Evolutionary conservation across 1,140 invertebrate genomes (phyloP).

Genomic region (Drosophila santomea): DNA sequence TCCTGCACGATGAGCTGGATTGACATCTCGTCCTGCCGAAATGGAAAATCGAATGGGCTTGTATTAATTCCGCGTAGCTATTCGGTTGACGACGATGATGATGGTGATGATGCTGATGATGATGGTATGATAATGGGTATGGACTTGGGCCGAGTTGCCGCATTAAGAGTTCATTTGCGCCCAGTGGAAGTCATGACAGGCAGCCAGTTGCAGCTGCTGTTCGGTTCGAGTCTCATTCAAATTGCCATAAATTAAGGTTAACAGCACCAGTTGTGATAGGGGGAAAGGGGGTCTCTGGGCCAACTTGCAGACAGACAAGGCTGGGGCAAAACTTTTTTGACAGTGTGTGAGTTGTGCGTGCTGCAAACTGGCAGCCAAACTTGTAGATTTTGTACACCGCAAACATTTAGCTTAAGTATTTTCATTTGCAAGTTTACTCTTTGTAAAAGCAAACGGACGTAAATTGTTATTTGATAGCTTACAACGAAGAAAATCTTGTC

Average conservation of each 20-base stretch:
- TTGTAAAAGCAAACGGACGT: too few relatives aligned
- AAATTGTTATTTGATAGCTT: too few relatives aligned
- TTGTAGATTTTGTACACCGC: constrained; percentile 9
- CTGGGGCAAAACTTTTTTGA: constrained; percentile 33
- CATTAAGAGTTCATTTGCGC: constrained; percentile 55
- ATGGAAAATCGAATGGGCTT: constrained; percentile 8
- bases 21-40: constrained; percentile 91
- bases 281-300: neutral
- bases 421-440: neutral
- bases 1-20: constrained; percentile 96
- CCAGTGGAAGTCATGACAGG: constrained; percentile 27
- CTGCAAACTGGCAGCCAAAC: constrained; percentile 2
- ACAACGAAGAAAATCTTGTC: too few relatives aligned
- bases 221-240: constrained; percentile 58
- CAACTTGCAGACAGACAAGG: constrained; percentile 32
- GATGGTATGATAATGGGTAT: constrained; percentile 1
- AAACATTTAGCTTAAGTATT: neutral
- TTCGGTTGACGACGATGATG: neutral
- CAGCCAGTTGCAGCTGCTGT: constrained; percentile 40
- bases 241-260: constrained; percentile 76
- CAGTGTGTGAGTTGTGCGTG: constrained; percentile 21
- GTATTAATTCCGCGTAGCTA: constrained; percentile 7
- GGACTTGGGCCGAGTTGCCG: constrained; percentile 26
- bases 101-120: constrained; percentile 2
- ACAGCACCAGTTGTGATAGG: constrained; percentile 52